phyloP scores from a whole-genome alignment of 1,140 invertebrate species.

The Elysia chlorotica region DNA sequence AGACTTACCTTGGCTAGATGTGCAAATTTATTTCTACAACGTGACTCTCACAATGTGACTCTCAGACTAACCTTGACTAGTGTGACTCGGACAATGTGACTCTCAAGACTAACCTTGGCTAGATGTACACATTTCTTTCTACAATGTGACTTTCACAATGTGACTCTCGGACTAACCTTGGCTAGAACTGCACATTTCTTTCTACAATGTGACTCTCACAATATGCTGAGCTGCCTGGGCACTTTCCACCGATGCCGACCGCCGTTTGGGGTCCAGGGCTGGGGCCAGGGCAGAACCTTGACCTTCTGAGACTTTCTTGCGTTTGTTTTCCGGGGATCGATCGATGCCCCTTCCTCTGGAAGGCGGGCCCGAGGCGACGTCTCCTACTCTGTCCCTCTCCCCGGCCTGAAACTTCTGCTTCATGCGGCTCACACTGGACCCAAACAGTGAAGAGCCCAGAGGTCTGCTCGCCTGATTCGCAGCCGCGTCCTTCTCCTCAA shows the following conservation, averaged over 20 bases:
- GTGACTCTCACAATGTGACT: no score
- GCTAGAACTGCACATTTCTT: no score
- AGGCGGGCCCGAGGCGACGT: neutral
- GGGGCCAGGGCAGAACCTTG: neutral
- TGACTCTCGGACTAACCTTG: no score
- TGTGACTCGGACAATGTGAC: no score
- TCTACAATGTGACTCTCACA: no score
- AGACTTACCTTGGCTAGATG: no score
- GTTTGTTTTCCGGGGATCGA: neutral
- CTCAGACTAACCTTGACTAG: no score
- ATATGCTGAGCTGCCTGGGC: neutral
- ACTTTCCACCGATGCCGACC: neutral
- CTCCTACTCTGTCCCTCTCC: conserved; percentile 11
- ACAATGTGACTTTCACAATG: no score
- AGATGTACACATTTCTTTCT: no score
- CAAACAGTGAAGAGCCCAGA: conserved; percentile 16
- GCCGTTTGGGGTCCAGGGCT: neutral
- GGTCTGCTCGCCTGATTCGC: neutral
- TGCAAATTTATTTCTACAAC: no score
- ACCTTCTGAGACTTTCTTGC: neutral
- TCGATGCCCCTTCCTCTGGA: neutral
- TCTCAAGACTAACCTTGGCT: no score
- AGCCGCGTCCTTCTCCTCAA: conserved; percentile 21
- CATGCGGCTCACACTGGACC: conserved; percentile 43
- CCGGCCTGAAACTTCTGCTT: conserved; percentile 43